Percentiles rank a stretch among this genome's conserved stretches.
Evolutionary conservation across 2,113 vertebrate species (phyloP).

Genomic region (Hypanus sabinus): DNA sequence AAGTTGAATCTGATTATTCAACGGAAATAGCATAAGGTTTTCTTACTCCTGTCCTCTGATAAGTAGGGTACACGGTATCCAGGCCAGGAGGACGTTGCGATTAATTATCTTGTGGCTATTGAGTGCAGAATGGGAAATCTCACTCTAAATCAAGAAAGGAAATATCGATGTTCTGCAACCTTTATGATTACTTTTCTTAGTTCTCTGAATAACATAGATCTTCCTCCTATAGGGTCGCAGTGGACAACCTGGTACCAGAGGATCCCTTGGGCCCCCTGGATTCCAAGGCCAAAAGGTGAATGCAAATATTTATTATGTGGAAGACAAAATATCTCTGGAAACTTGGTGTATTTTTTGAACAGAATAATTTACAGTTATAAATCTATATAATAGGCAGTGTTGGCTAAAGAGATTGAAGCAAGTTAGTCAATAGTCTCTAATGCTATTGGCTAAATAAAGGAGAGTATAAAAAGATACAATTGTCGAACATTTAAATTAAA

Average conservation of each 20-base stretch:
- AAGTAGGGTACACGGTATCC: background rate
- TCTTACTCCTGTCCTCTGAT: background rate
- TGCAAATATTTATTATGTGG: background rate
- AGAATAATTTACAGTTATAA: background rate
- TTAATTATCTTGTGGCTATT: background rate
- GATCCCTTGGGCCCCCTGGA: slow-evolving; percentile 1
- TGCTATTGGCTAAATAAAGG: background rate
- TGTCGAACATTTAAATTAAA: background rate
- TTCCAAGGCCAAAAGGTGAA: background rate
- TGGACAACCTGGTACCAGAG: background rate
- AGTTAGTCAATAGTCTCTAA: background rate
- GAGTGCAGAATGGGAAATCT: too few species aligned
- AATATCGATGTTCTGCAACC: too few species aligned
- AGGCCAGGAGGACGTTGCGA: background rate
- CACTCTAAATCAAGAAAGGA: background rate
- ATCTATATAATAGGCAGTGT: background rate
- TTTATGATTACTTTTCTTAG: background rate
- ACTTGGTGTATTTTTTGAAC: background rate
- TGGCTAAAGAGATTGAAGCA: background rate
- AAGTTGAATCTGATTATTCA: too few species aligned
- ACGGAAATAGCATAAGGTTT: background rate
- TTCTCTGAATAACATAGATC: background rate
- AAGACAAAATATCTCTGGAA: background rate
- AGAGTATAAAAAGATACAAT: background rate
- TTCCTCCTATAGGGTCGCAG: background rate